Evolutionary conservation across 2,113 vertebrate species (phyloP).

Genomic region (Pedionomus torquatus): DNA sequence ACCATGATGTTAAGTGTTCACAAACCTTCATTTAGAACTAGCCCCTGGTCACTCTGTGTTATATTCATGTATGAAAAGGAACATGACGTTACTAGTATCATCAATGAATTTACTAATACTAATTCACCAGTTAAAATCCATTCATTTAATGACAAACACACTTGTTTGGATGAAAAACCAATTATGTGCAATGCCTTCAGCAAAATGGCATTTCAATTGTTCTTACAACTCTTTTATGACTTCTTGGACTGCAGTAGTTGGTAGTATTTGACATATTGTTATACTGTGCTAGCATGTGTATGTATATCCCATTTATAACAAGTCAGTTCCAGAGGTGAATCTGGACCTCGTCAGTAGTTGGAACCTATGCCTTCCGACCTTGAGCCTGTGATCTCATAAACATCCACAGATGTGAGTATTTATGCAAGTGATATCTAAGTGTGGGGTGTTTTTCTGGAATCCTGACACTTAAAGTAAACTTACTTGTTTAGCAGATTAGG

Average conservation of each 20-base stretch:
- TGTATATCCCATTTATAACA: background rate
- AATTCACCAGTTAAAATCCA: background rate
- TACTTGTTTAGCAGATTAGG: background rate
- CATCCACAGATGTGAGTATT: background rate
- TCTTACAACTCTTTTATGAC: background rate
- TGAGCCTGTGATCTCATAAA: background rate
- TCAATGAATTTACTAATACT: background rate
- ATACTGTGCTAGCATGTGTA: background rate
- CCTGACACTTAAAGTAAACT: background rate
- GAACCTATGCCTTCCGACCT: background rate
- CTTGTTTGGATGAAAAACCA: background rate
- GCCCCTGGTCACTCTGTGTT: background rate
- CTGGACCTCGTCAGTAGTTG: background rate
- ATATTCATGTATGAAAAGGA: background rate
- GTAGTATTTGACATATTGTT: background rate
- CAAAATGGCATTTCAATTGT: background rate
- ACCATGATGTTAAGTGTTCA: background rate
- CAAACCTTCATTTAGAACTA: background rate
- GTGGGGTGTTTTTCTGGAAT: background rate
- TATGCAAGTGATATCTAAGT: background rate
- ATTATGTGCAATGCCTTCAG: background rate
- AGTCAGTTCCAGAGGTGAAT: background rate
- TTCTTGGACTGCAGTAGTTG: background rate
- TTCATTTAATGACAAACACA: background rate
- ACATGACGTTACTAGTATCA: background rate